Evolutionary conservation across 2,888 invertebrate species (phyloP), one percentile per base, ranked within the genome.

Genomic region (Cryptophagus acutangulus): DNA sequence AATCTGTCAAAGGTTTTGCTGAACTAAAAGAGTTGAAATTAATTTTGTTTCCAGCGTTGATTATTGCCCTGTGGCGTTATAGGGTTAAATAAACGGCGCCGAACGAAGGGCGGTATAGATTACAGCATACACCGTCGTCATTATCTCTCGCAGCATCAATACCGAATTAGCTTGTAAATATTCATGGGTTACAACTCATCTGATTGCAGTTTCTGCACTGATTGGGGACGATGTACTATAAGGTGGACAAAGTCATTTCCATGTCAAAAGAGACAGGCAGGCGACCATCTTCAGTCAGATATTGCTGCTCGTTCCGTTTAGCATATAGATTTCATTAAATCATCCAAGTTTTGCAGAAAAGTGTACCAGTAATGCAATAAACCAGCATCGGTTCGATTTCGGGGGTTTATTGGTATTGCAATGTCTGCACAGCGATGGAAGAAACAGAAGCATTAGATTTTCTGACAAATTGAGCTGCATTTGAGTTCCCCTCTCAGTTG

Each of bases 161-260:
- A 63, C 61, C 57, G 61, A 63, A 65, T 65, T 65, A 65, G 59
- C 62, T 64, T 52, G 62, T 66, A 65, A 65, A 67, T 67, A 67
- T 66, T 67, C 67, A 67, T 82, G 65, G 86, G 84, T 0, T 81
- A 65, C 46, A 74, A 58, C n/a, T n/a, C 55, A 54, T 58, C 59
- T 62, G 61, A 59, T 61, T 54, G 59, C 41, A 48, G 46, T 46
- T 37, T 40, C 45, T 57, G 52, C 51, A 58, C 62, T 63, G 61
- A 62, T 62, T 63, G 60, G 59, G 54, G 52, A 52, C 15, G 40
- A 41, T 49, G 51, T 48, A 45, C 43, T 41, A 45, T 17, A 38
- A 40, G 42, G 43, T 50, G 54, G 54, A 55, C 57, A 52, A 40
- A 47, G 47, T 54, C 51, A 57, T 57, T 57, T 54, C 48, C 57